Evolutionary conservation across 2,113 vertebrate species (phyloP).

Genomic region (Chaenocephalus aceratus): DNA sequence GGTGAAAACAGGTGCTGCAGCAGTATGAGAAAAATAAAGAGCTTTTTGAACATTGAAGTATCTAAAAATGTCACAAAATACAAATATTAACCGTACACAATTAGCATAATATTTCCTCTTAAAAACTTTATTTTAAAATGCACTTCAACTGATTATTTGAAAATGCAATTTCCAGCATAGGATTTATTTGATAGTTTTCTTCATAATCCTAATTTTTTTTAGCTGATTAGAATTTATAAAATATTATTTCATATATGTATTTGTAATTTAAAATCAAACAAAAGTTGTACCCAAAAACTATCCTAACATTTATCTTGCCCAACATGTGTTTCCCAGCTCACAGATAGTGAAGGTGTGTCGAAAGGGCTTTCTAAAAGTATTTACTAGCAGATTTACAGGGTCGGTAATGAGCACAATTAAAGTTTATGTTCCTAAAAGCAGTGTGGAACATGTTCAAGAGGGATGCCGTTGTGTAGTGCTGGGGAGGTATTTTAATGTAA

Average conservation of each 20-base stretch:
- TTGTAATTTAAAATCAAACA: neutral
- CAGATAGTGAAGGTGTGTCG: constrained; percentile 23
- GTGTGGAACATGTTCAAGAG: constrained; percentile 32
- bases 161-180: no score
- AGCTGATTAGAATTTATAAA: no score
- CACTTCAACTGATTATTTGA: no score
- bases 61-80: no score
- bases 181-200: no score
- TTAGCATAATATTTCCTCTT: no score
- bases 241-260: neutral
- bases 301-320: neutral
- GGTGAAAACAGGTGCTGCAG: no score
- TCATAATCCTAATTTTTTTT: no score
- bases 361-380: constrained; percentile 49
- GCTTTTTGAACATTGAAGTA: no score
- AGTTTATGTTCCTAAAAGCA: constrained; percentile 60
- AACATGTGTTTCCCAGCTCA: constrained; percentile 29
- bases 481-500: constrained; percentile 18
- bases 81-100: no score
- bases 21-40: no score
- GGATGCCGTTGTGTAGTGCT: neutral
- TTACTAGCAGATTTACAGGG: constrained; percentile 63
- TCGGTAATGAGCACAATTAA: constrained; percentile 66
- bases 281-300: neutral
- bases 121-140: no score